These are phyloP conservation scores for Magallana angulata DNA, from an alignment of 1,140 invertebrate genomes.

Conservation along the genomic window DNA sequence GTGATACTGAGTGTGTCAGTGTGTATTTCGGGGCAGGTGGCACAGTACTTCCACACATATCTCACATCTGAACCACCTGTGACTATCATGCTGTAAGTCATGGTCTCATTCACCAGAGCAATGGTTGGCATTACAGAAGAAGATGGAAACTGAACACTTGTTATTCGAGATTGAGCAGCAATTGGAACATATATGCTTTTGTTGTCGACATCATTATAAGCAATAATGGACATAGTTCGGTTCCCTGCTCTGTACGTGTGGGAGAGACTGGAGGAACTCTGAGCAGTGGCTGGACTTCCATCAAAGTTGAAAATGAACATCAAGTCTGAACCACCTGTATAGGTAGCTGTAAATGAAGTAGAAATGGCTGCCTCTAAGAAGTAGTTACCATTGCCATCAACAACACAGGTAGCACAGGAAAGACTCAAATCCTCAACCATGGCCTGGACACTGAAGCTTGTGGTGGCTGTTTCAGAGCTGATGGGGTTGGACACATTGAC, in stretches of 20 bases:
- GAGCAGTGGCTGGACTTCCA: slow-evolving; percentile 1
- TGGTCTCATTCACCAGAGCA: slow-evolving; percentile 39
- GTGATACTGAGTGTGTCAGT: slow-evolving; percentile 8
- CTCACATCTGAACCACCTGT: slow-evolving; percentile 45
- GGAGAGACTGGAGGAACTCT: slow-evolving; percentile 41
- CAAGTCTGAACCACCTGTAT: slow-evolving; percentile 48
- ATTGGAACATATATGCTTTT: slow-evolving; percentile 42
- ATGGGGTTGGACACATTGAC: slow-evolving; percentile 67
- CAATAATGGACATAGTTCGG: slow-evolving; percentile 48
- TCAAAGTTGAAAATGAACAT: slow-evolving; percentile 51
- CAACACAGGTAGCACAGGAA: slow-evolving; percentile 55
- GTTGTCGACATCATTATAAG: slow-evolving; percentile 47
- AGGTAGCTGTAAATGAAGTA: slow-evolving; percentile 49
- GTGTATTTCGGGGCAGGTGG: slow-evolving; percentile 40
- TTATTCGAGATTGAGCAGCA: slow-evolving; percentile 40
- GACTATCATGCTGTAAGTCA: slow-evolving; percentile 44
- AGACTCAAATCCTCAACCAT: slow-evolving; percentile 56
- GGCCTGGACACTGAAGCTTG: slow-evolving; percentile 54
- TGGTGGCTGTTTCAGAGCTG: slow-evolving; percentile 41
- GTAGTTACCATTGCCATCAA: slow-evolving; percentile 39
- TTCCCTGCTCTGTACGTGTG: slow-evolving; percentile 8
- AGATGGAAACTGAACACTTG: slow-evolving; percentile 17
- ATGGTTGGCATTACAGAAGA: slow-evolving; percentile 10
- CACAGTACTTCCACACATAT: slow-evolving; percentile 55
- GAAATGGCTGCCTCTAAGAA: slow-evolving; percentile 46